Evolutionary conservation across 1,140 invertebrate genomes (phyloP), one percentile per base, ranked within the genome.

Genomic region (Epicauta chinensis): DNA sequence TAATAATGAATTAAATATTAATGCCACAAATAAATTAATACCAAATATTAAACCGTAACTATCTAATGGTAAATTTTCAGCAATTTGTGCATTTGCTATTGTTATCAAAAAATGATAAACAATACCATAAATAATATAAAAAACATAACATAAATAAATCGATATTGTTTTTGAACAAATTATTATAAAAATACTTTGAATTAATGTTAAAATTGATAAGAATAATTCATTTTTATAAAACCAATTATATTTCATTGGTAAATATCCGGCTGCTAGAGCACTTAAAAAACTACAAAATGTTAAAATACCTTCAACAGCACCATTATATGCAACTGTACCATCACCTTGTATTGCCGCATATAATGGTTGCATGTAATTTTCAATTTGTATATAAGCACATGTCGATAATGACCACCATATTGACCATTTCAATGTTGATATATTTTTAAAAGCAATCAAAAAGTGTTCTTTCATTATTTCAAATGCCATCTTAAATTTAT

Each of bases 31-130:
- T 0, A 86, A 92, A 69, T 94, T 96, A 38, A 93, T 76, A 6
- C 92, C 93, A 73, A 96, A 95, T 57, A 97, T 83, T 9, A 95
- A 71, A 2, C 88, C 91, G 67, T 91, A 93, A 68, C 89, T 89
- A 51, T 93, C 87, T 59, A 85, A 81, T 35, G 78, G 73, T 44
- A 96, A 76, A 42, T 82, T 71, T 61, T 84, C 81, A 0, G 91
- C 91, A 37, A 96, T 82, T 73, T 93, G 88, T 40, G 85, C 83
- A 70, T 90, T 93, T 12, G 89, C 83, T 48, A 93, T 77, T 1
- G 91, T 94, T 38, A 93, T 86, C 40, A 84, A 84, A 48, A 86
- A 84, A 48, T 92, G 89, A 66, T 85, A 93, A 37, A 91, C 71
- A 3, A 81, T 80, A 15, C 87, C 82, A 73, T 88, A 89, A 1